These are phyloP conservation scores for Romanogobio albipinnatus DNA, from an alignment of 2,113 vertebrate genomes.

Conservation along the genomic window DNA sequence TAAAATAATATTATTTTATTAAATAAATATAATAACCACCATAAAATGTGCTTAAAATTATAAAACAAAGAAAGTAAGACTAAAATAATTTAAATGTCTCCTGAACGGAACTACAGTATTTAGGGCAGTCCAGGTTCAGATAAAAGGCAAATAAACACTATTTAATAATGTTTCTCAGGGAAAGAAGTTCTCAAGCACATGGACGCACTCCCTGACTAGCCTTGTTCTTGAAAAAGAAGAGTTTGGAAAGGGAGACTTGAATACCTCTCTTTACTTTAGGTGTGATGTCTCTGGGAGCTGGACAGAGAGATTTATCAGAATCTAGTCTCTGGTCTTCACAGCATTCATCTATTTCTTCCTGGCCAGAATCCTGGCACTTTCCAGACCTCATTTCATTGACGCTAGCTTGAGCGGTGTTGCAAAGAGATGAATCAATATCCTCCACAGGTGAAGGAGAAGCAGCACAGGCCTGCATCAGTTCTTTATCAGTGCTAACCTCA, in stretches of 20 bases:
- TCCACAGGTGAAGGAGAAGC: neutral
- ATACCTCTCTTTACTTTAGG: neutral
- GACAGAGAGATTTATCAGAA: neutral
- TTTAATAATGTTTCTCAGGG: neutral
- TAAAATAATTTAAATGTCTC: neutral
- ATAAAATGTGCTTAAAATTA: neutral
- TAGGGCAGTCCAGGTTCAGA: neutral
- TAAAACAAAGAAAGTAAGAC: neutral
- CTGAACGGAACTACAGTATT: neutral
- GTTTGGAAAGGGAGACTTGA: neutral
- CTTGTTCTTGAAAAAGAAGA: neutral
- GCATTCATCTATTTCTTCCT: neutral
- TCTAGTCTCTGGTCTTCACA: neutral
- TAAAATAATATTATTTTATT: too few relatives aligned
- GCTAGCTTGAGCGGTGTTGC: neutral
- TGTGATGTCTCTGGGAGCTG: neutral
- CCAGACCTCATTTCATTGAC: neutral
- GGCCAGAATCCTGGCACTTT: neutral
- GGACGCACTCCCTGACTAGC: neutral
- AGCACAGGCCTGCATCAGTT: neutral
- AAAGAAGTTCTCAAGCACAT: neutral
- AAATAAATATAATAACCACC: neutral
- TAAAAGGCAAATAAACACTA: neutral
- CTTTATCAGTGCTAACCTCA: neutral
- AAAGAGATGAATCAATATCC: neutral